Percentiles rank a stretch among this genome's conserved stretches.
These are phyloP conservation scores for Planiliza haematocheilus DNA, from an alignment of 2,113 vertebrate genomes.

Conservation along the genomic window DNA sequence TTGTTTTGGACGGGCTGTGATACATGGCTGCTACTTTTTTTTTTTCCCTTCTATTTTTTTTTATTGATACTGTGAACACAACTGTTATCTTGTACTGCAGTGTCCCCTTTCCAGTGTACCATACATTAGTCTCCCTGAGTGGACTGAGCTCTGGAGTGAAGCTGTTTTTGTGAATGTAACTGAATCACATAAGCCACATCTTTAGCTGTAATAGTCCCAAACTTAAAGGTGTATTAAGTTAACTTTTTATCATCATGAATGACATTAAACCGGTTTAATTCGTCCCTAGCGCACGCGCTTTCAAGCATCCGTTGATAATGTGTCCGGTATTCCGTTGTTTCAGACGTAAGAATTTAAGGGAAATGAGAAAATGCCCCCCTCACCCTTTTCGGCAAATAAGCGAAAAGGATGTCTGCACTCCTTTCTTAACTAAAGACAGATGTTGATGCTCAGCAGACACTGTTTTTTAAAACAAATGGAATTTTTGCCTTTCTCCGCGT, in stretches of 20 bases:
- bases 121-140: constrained; percentile 1
- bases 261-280: constrained; percentile 33
- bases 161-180: background rate
- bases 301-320: constrained; percentile 53
- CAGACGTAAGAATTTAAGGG: constrained; percentile 78
- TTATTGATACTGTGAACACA: constrained; percentile 22
- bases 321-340: constrained; percentile 75
- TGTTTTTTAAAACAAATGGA: constrained; percentile 75
- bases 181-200: background rate
- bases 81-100: constrained; percentile 29
- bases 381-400: constrained; percentile 73
- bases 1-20: constrained; percentile 28
- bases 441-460: constrained; percentile 78
- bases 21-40: constrained; percentile 3
- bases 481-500: constrained; percentile 58
- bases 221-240: background rate
- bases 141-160: constrained; percentile 1
- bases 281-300: constrained; percentile 29
- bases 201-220: background rate
- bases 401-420: constrained; percentile 81
- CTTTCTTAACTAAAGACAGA: constrained; percentile 81
- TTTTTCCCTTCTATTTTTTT: constrained; percentile 8
- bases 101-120: constrained; percentile 14
- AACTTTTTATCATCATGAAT: constrained; percentile 18
- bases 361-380: constrained; percentile 76